Base-by-base conservation (phyloP, 1,140 invertebrate species). In the Parasteatoda tepidariorum region DNA sequence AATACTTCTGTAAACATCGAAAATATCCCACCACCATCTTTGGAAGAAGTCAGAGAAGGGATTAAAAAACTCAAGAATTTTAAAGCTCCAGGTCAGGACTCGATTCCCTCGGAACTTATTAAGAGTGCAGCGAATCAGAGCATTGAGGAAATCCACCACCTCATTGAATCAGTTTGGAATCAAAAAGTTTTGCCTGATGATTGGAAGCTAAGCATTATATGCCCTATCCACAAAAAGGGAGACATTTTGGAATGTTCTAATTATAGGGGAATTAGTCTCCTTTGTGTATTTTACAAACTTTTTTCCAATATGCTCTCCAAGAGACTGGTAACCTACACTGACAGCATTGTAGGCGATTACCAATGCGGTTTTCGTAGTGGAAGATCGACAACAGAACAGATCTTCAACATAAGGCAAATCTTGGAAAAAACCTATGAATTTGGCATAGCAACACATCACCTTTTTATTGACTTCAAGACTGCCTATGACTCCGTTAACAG, bases 141-240 rank as follows among this genome's bases (percentile, higher is more conserved):
- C n/a, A n/a, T n/a, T 38, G 28, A 68, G 31, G 11, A 68, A 31
- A 13, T 68, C 31, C n/a, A 68, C 41, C 34, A 38, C 9, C 41
- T 68, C 22, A 68, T 68, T 22, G 15, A 24, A 68, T n/a, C 18
- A n/a, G 41, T 38, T 68, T 68, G 66, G 31, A 68, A 68, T 34
- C 7, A 31, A 18, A 15, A 68, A 68, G 2, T 38, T 13, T 22
- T 68, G 22, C 33, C 33, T 13, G 34, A 38, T 31, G 31, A 68
- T 5, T 68, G 33, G 15, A 68, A 68, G 15, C n/a, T 68, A 38
- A 38, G 66, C 24, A 68, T 68, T 68, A 5, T 68, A 26, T 68
- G 30, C n/a, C 66, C 31, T 38, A 68, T 68, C 34, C 2, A 68
- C n/a, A 68, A 68, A 34, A 68, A 68, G 24, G 66, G 66, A 38